phyloP scores from a whole-genome alignment of 1,140 invertebrate species.

The Sipha flava region DNA sequence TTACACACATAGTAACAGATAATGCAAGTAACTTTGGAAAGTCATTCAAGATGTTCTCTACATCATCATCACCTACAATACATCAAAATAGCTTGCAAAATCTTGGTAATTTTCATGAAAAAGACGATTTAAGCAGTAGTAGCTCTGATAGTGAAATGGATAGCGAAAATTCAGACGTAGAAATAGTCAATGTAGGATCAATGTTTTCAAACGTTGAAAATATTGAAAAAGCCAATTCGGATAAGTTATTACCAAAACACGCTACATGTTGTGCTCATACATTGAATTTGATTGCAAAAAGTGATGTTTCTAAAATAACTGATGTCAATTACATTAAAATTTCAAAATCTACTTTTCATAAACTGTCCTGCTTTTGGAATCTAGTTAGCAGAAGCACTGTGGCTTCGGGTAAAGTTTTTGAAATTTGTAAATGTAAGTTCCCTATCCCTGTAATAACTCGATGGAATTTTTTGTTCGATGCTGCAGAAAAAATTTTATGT shows the following conservation, averaged over 20 bases:
- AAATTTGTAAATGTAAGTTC: background rate
- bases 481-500: background rate
- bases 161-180: no score
- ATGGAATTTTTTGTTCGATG: background rate
- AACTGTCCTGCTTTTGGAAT: background rate
- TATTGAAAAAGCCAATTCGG: no score
- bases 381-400: background rate
- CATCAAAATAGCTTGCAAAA: no score
- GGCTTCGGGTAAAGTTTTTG: background rate
- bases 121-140: no score
- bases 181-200: no score
- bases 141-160: no score
- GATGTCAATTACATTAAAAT: background rate
- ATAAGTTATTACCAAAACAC: background rate
- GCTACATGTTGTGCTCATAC: background rate
- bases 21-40: no score
- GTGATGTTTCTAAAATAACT: background rate
- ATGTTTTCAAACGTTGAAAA: no score
- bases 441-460: background rate
- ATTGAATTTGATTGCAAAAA: background rate
- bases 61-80: no score
- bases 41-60: no score
- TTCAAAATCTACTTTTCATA: background rate
- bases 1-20: no score
- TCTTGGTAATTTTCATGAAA: no score